These are phyloP conservation scores for Poicephalus gulielmi DNA, from an alignment of 2,113 vertebrate genomes.

Conservation along the genomic window DNA sequence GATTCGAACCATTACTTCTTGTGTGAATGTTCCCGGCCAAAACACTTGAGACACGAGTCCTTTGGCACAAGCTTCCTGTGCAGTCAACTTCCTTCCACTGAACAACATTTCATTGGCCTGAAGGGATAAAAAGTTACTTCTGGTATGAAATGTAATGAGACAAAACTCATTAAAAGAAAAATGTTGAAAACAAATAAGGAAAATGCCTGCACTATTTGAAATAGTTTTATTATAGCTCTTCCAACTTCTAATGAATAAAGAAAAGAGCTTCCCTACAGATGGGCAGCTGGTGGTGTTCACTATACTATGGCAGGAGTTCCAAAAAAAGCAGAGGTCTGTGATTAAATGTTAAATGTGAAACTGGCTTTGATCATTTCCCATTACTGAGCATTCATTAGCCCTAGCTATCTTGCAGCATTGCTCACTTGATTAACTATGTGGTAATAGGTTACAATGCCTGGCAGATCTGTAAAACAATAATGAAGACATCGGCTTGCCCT, in stretches of 20 bases:
- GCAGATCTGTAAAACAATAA: background rate
- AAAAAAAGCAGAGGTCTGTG: background rate
- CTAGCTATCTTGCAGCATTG: background rate
- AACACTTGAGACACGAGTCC: conserved; percentile 97
- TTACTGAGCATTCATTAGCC: background rate
- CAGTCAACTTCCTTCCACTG: conserved; percentile 93
- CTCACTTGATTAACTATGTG: background rate
- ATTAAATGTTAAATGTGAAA: background rate
- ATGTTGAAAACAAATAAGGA: conserved; percentile 48
- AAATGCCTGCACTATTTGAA: background rate
- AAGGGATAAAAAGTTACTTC: conserved; percentile 60
- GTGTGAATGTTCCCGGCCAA: conserved; percentile 95
- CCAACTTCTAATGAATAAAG: background rate
- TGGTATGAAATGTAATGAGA: conserved; percentile 44
- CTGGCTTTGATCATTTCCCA: background rate
- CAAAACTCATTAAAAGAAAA: conserved; percentile 53
- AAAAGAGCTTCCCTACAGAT: background rate
- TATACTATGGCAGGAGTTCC: background rate
- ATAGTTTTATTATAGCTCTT: background rate
- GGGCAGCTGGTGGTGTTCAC: rapidly evolving
- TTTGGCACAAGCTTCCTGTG: conserved; percentile 95
- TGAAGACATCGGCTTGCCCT: background rate
- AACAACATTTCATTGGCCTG: conserved; percentile 98
- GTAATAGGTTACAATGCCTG: background rate
- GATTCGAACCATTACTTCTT: conserved; percentile 96